A percentile compares a stretch with the other conserved stretches of the same genome.
These are phyloP conservation scores for Acanthochromis polyacanthus DNA, from an alignment of 2,113 vertebrate species.

Conservation along the genomic window DNA sequence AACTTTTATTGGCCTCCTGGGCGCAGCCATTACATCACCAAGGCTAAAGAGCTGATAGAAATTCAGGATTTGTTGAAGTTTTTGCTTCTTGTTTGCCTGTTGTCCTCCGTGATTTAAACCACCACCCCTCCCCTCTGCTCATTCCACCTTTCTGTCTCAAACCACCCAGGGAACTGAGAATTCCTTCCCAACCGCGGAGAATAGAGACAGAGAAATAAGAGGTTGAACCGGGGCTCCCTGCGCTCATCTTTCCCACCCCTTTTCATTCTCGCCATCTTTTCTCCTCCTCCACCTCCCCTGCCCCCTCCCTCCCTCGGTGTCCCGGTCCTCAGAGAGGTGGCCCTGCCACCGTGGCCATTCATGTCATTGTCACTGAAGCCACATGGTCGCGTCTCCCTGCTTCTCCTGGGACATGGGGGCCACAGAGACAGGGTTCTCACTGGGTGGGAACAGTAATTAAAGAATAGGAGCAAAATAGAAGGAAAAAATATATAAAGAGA, in stretches of 20 bases:
- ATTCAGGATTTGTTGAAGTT: constrained; percentile 68
- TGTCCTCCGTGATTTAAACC: constrained; percentile 73
- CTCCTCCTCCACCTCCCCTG: constrained; percentile 45
- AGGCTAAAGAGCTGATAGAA: constrained; percentile 56
- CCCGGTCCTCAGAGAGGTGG: constrained; percentile 79
- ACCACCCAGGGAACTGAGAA: constrained; percentile 80
- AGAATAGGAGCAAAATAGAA: constrained; percentile 82
- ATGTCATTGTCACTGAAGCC: constrained; percentile 82
- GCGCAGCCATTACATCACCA: constrained; percentile 63
- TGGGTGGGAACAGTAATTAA: constrained; percentile 86
- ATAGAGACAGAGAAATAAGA: constrained; percentile 68
- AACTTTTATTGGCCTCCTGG: constrained; percentile 68
- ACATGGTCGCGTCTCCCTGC: constrained; percentile 80
- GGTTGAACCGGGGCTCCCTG: constrained; percentile 70
- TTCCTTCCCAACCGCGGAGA: constrained; percentile 65
- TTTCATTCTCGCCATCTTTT: constrained; percentile 76
- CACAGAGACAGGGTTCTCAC: constrained; percentile 70
- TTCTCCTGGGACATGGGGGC: constrained; percentile 75
- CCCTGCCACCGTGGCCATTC: constrained; percentile 80
- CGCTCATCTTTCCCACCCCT: constrained; percentile 79
- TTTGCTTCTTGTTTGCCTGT: constrained; percentile 69
- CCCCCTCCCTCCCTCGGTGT: constrained; percentile 39
- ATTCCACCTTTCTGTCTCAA: constrained; percentile 67
- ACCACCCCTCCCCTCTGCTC: constrained; percentile 55
- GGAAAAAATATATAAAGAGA: constrained; percentile 77